Evolutionary conservation across 2,797 vertebrate genomes (phyloP).

Genomic region (Anguilla marmorata): DNA sequence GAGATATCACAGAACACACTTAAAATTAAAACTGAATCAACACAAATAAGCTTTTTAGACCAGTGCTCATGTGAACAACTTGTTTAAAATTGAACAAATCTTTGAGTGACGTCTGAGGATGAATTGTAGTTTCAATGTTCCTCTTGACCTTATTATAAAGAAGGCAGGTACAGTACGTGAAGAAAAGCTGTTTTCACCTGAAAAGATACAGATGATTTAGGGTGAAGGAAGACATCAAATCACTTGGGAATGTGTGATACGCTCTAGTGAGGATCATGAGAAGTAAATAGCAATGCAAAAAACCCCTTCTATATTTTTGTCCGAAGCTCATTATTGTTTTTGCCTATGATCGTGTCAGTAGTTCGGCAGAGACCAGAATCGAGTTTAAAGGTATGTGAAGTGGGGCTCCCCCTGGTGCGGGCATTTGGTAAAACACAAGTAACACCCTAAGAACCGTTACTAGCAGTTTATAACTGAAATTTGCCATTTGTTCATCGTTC

Average conservation of each 20-base stretch:
- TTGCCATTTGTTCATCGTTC: not conserved
- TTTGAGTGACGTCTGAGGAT: not conserved
- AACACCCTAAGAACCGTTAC: not conserved
- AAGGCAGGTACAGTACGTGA: not conserved
- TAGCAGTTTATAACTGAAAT: constrained; percentile 1
- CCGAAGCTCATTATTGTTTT: not conserved
- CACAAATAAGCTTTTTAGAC: not conserved
- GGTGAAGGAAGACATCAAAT: not conserved
- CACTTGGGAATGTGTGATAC: not conserved
- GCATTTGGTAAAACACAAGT: constrained; percentile 12
- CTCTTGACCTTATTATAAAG: not conserved
- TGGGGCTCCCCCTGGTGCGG: not conserved
- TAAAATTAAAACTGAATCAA: not conserved
- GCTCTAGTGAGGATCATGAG: not conserved
- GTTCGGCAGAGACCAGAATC: not conserved
- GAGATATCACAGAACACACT: not conserved
- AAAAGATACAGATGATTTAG: not conserved
- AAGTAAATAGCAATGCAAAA: not conserved
- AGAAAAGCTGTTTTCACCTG: not conserved
- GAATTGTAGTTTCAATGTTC: not conserved
- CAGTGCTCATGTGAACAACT: not conserved
- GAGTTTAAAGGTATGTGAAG: constrained; percentile 5
- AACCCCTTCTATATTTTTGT: not conserved
- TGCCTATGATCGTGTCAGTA: not conserved
- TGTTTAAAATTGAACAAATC: not conserved